Percentiles rank a stretch among this genome's conserved stretches.
Evolutionary conservation across 1,140 invertebrate genomes (phyloP).

Genomic region (Brachionus calyciflorus): DNA sequence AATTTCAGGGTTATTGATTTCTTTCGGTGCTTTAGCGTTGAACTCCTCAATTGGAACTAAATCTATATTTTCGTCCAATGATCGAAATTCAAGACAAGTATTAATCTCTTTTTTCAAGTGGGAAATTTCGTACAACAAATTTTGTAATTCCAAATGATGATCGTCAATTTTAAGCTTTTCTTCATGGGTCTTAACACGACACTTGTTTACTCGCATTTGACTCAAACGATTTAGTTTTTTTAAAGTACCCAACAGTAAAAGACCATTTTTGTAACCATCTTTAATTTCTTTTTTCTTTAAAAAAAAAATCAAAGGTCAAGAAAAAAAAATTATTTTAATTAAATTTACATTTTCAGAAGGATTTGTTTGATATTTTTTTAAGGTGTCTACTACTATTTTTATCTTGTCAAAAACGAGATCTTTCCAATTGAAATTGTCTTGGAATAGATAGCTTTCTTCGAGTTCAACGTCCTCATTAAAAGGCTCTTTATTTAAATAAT

Average conservation of each 20-base stretch:
- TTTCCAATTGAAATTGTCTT: not conserved
- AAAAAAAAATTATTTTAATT: not conserved
- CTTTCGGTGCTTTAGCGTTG: slow-evolving; percentile 74
- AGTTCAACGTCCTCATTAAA: slow-evolving; percentile 14
- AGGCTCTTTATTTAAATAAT: slow-evolving; percentile 40
- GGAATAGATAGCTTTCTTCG: slow-evolving; percentile 11
- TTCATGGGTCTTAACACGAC: slow-evolving; percentile 70
- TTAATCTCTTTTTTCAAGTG: slow-evolving; percentile 88
- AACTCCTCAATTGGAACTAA: slow-evolving; percentile 80
- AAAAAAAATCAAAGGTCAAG: not conserved
- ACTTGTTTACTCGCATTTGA: slow-evolving; percentile 77
- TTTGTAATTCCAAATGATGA: slow-evolving; percentile 83
- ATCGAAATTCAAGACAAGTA: slow-evolving; percentile 88
- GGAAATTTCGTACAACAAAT: slow-evolving; percentile 88
- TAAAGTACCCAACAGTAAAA: slow-evolving; percentile 72
- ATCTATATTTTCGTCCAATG: slow-evolving; percentile 87
- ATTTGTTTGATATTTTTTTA: not conserved
- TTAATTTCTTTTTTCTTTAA: slow-evolving; percentile 62
- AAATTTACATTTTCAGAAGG: slow-evolving; percentile 5
- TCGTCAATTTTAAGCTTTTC: slow-evolving; percentile 83
- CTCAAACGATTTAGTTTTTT: slow-evolving; percentile 86
- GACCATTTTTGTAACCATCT: slow-evolving; percentile 69
- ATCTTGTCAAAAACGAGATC: slow-evolving; percentile 9
- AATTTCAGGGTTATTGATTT: slow-evolving; percentile 70
- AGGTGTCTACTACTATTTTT: not conserved